Percentiles rank a stretch among this genome's conserved stretches.
Evolutionary conservation across 2,888 invertebrate species (phyloP).

Genomic region (Emesis furor): DNA sequence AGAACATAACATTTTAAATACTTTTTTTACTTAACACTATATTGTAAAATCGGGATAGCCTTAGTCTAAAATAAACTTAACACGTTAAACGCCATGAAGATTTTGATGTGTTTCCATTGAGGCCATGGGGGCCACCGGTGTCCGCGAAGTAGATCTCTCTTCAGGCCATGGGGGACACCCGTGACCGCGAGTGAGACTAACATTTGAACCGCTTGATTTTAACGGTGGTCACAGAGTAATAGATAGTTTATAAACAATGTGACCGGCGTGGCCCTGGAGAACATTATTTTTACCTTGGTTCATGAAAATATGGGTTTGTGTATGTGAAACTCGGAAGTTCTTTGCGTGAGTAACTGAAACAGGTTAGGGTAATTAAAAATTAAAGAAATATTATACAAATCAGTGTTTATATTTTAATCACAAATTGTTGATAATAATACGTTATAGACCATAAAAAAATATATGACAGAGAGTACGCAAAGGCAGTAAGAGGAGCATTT

Average conservation of each 20-base stretch:
- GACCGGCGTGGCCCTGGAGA: not conserved
- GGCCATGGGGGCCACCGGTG: not conserved
- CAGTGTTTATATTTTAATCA: not conserved
- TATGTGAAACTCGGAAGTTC: not conserved
- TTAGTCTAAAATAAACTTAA: too few relatives aligned
- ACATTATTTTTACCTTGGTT: not conserved
- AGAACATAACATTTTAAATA: too few relatives aligned
- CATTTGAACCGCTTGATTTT: not conserved
- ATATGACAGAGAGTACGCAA: too few relatives aligned
- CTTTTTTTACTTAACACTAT: too few relatives aligned
- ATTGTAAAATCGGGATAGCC: too few relatives aligned
- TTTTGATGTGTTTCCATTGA: not conserved
- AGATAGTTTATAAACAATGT: not conserved
- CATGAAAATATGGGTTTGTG: too few relatives aligned
- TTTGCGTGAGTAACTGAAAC: not conserved
- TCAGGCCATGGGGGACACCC: too few relatives aligned
- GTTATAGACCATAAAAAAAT: too few relatives aligned
- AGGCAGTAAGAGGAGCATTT: too few relatives aligned
- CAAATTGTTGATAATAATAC: not conserved
- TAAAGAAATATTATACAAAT: not conserved
- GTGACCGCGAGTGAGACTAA: not conserved
- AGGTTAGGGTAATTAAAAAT: not conserved
- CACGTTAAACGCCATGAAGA: slow-evolving; percentile 3
- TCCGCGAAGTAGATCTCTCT: too few relatives aligned
- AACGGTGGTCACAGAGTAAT: not conserved